Base-by-base conservation (phyloP, 2,113 vertebrate species). In the Solea senegalensis region DNA sequence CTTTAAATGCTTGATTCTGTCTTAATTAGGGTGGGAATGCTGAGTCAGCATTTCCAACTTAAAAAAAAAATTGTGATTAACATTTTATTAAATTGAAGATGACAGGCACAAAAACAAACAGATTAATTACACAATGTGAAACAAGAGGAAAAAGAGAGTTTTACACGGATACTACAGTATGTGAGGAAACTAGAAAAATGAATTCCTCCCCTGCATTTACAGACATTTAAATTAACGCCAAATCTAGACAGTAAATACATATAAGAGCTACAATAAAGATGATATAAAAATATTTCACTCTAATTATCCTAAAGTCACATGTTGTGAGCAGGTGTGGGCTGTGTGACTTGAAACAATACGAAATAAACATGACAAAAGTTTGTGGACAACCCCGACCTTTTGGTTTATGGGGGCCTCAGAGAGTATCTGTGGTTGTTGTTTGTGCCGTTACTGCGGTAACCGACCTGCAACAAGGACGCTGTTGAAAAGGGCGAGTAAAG, bases 401-500 rank as follows among this genome's bases (percentile, higher is more conserved):
- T 5, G 1, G 27, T 78, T 78, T 65, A 68, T 40, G 8, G 49
- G 21, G 46, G 34, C 55, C 55, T 44, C n/a, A 56, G 53, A 80
- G 26, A 45, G 51, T 50, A 46, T 54, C 54, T 12, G 72, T 72
- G 56, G 76, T 26, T 54, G 52, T 49, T 72, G 70, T 79, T 76
- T 75, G 57, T 3, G 14, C 61, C 5, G 90, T 88, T 63, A 9
- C 86, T 59, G 48, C 12, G 66, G 89, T 27, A 71, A 80, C 84
- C 27, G 7, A n/a, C 41, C 60, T 0, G 16, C 8, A 63, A 87
- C 48, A 75, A 76, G 72, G 78, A 76, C 66, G 72, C 48, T 27
- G 68, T 68, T 39, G 40, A 73, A 7, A 60, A 71, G 79, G 64
- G 65, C 28, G 3, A 74, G 55, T 34, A 59, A 21, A 34, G 85